Conservation (phyloP, 2,113 vertebrate genomes). For the Forbesichthys agassizii region DNA sequence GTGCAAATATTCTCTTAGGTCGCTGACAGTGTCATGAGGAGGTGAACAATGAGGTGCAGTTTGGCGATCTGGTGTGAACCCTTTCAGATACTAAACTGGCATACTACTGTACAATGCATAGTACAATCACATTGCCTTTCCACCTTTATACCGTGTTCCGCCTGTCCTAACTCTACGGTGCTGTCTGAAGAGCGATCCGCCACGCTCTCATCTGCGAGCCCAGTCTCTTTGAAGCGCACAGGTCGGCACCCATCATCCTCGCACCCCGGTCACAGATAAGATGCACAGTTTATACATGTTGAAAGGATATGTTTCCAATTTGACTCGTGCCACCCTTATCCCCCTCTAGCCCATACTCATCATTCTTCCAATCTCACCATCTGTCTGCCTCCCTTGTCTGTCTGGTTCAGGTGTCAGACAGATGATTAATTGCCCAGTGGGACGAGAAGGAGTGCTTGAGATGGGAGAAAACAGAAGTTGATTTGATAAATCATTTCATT, state of each 20-base stretch:
- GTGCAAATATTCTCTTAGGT: too few species aligned
- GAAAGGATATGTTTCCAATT: slow-evolving; percentile 75
- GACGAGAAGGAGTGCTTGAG: slow-evolving; percentile 15
- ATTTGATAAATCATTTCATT: slow-evolving; percentile 79
- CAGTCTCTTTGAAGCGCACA: slow-evolving; percentile 42
- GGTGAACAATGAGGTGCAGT: too few species aligned
- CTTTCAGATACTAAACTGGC: too few species aligned
- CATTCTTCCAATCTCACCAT: slow-evolving; percentile 55
- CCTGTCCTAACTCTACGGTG: background rate
- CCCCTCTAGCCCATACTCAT: slow-evolving; percentile 27
- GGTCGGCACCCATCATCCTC: slow-evolving; percentile 32
- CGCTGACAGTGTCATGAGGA: too few species aligned
- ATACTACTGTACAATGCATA: too few species aligned
- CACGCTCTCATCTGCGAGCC: slow-evolving; percentile 35
- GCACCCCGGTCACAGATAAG: slow-evolving; percentile 64
- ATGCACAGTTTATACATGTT: slow-evolving; percentile 71
- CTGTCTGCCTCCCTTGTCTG: slow-evolving; percentile 52
- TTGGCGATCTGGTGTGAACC: too few species aligned
- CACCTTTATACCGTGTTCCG: too few species aligned
- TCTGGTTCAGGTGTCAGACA: slow-evolving; percentile 78
- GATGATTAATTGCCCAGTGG: slow-evolving; percentile 79
- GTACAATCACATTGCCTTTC: too few species aligned
- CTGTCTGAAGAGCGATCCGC: slow-evolving; percentile 24
- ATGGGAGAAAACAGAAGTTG: slow-evolving; percentile 48
- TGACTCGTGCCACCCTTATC: slow-evolving; percentile 76